Evolutionary conservation across 1,140 invertebrate species (phyloP), one percentile per base, ranked within the genome.

Genomic region (Brachionus paranguensis): DNA sequence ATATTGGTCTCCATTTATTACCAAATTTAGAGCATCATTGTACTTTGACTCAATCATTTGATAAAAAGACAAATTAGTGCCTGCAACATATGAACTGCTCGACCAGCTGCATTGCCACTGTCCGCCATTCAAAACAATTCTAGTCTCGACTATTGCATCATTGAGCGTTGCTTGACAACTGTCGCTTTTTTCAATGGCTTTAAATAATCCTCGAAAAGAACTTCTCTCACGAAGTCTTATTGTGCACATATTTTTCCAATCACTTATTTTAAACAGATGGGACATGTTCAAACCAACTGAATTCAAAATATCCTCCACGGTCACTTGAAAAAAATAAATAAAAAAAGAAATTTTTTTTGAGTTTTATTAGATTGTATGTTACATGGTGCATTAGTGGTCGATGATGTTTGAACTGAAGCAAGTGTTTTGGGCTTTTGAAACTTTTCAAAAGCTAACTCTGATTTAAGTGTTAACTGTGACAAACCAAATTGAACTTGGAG

Each of bases 101-200:
- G 65, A 68, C 65, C 65, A 68, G n/a, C 65, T 68, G 33, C 65
- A 68, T 68, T 68, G 65, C 65, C 65, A 68, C 12, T 68, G 65
- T 8, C 33, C 65, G 0, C 65, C 65, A 68, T 68, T 68, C n/a
- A 68, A 33, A 37, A 33, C 27, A 33, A 68, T 68, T 33, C 65
- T 68, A 29, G 65, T 68, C 65, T 68, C 65, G 10, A 68, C 65
- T 24, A 68, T 68, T 11, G 65, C 65, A 68, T 68, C 65, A n/a
- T 68, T 68, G 12, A 68, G 33, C 29, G 65, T 68, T 3, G 65
- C 33, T 17, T 68, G 65, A 33, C 65, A 68, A 2, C 11, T 29
- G 3, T 68, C 65, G 10, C 27, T 33, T 20, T 68, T 68, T 33
- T 68, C 65, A 68, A 68, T 68, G 3, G 65, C 65, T 41, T 68